Percentiles rank a stretch among this genome's conserved stretches.
Evolutionary conservation across 2,113 vertebrate species (phyloP).

Genomic region (Chiloscyllium plagiosum): DNA sequence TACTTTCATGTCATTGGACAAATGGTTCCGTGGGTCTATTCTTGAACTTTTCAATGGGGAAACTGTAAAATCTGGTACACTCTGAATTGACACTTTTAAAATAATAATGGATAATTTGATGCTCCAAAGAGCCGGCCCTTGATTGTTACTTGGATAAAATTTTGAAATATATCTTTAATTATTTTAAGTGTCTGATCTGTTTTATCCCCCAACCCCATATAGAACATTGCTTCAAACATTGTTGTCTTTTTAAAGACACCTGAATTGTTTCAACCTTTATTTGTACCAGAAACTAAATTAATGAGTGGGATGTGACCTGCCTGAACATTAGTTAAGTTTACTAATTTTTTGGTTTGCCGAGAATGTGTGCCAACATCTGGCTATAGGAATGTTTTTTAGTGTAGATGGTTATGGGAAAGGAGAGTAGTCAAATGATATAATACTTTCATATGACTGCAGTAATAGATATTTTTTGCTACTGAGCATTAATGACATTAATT

Average conservation of each 20-base stretch:
- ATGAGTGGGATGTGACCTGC: not conserved
- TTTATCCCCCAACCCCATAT: not conserved
- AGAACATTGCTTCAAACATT: not conserved
- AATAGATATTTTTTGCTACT: not conserved
- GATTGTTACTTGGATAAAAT: not conserved
- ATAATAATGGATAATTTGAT: slow-evolving; percentile 7
- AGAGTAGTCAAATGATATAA: not conserved
- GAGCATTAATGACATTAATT: slow-evolving; percentile 7
- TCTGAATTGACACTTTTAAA: not conserved
- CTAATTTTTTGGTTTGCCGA: not conserved
- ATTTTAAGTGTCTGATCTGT: not conserved
- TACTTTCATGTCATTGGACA: not conserved
- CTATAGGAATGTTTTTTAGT: slow-evolving; percentile 18
- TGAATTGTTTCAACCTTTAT: not conserved
- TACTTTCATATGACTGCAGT: not conserved
- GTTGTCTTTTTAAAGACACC: not conserved
- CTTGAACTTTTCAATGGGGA: not conserved
- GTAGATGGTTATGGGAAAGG: not conserved
- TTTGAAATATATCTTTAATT: not conserved
- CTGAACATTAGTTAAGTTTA: slow-evolving; percentile 20
- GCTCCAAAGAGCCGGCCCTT: not conserved
- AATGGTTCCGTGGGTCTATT: not conserved
- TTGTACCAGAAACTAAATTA: not conserved
- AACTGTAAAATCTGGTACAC: not conserved
- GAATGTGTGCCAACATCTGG: slow-evolving; percentile 2